Conservation (phyloP, 2,888 invertebrate species). For the Lottia gigantea region DNA sequence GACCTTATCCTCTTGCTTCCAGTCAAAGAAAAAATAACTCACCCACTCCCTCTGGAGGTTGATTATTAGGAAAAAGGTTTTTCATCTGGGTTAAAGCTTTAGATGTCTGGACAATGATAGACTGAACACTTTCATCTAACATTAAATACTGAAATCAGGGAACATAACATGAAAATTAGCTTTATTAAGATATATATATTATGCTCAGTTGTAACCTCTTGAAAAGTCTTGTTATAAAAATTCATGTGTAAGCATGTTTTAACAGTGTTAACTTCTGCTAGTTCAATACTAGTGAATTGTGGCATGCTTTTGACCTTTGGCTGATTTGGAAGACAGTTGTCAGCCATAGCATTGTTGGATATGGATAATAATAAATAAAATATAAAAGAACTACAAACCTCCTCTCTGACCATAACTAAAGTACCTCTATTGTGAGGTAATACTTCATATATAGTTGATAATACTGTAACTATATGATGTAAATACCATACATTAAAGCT, state of each 20-base stretch:
- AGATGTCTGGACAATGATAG: conserved; percentile 40
- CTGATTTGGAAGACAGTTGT: too few relatives aligned
- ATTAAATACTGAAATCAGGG: conserved; percentile 44
- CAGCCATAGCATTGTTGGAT: too few relatives aligned
- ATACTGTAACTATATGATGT: conserved; percentile 40
- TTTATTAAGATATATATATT: too few relatives aligned
- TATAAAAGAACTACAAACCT: conserved; percentile 44
- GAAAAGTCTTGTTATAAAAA: too few relatives aligned
- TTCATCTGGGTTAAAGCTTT: conserved; percentile 57
- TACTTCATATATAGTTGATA: conserved; percentile 42
- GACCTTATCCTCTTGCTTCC: too few relatives aligned
- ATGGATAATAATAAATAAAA: too few relatives aligned
- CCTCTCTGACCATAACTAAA: conserved; percentile 49
- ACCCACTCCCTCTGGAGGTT: conserved; percentile 54
- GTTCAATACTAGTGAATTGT: too few relatives aligned
- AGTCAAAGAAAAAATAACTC: conserved; percentile 23
- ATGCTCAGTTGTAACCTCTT: too few relatives aligned
- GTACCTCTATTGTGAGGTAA: conserved; percentile 43
- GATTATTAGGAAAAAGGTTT: conserved; percentile 47
- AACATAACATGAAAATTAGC: background rate
- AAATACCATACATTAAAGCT: conserved; percentile 49
- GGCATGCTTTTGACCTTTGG: too few relatives aligned
- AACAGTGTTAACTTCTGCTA: too few relatives aligned
- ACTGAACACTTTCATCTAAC: conserved; percentile 39
- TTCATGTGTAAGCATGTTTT: too few relatives aligned